Evolutionary conservation across 2,888 invertebrate species (phyloP), one percentile per base, ranked within the genome.

Genomic region (Bibio marci): DNA sequence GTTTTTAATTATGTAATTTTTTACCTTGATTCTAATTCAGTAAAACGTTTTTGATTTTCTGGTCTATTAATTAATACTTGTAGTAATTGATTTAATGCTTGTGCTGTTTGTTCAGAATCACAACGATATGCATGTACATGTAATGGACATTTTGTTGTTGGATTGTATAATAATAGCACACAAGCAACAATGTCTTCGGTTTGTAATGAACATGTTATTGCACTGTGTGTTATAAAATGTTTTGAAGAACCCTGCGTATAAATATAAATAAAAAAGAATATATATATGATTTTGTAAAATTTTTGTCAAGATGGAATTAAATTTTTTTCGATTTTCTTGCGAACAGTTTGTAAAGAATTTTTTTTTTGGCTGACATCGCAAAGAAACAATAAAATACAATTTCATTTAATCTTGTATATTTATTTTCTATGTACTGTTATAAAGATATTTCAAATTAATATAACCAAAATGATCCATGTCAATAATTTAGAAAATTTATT

Each of bases 41-140:
- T 71, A 52, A 88, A 78, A 47, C 90, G 78, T 63, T 85, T 76
- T 64, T 85, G 77, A 65, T 87, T 81, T 56, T 90, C 82, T 27
- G 91, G 80, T 45, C 82, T 63, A 48, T 81, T 76, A 50, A 87
- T 73, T 41, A 95, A 63, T 8, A 80, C 73, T 61, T 85, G 81
- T 42, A 95, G 64, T 53, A 91, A 91, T 11, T 78, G 73, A 55
- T 80, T 80, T 42, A 97, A 70, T 55, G 88, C 72, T 44, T 81
- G 75, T 0, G 95, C 94, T 15, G 94, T 95, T 55, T 88, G 83
- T 46, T 88, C 78, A 10, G 88, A 88, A 60, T 95, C 95, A 59
- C 88, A 92, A 63, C 92, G 75, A 57, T 75, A 95, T 39, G 90
- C 92, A 58, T 97, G 95, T 3, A 92, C 90, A 56, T 95, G 94